Base-by-base conservation (phyloP, 2,113 vertebrate genomes). In the Polypterus senegalus region DNA sequence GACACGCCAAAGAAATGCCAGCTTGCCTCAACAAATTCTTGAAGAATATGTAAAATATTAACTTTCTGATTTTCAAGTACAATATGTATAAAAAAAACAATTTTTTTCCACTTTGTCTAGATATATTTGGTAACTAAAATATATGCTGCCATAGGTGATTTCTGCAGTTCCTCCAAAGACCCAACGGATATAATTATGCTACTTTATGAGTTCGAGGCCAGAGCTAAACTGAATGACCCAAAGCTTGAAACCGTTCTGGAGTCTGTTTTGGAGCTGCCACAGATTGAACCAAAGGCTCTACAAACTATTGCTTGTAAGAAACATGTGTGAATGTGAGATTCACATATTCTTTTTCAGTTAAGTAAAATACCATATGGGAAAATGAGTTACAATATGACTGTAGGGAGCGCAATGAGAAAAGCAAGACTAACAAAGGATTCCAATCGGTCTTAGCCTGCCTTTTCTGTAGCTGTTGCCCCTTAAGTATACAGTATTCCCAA, bases 191-290 rank as follows among this genome's bases (percentile, higher is more conserved):
- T 79, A 0, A 65, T 97, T 62, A 76, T 98, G 72, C 79, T 94
- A 57, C 78, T 97, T 58, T 97, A 94, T 65, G 93, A 97, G 64
- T 95, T 97, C 82, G 94, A 95, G 78, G 81, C 83, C 60, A 86
- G 87, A 65, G 83, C 88, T 60, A 97, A 94, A 74, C 78, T 90
- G 66, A 92, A 86, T 54, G 91, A 97, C 68, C 85, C 88, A 45
- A 74, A 75, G 47, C 79, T 96, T 61, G 72, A 79, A 46, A 72
- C 58, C 2, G 74, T 97, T 3, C 70, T 97, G 65, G 88, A 95
- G 60, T 79, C 86, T 2, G 67, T 91, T n/a, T 81, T 92, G 78
- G 86, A 91, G 68, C 76, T 87, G 43, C 85, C 92, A 68, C 70
- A 78, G 59, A 60, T 90, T 46, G 90, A 93, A 61, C 68, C 66